These are phyloP conservation scores for Hycleus cichorii DNA, from an alignment of 1,140 invertebrate species.

Conservation along the genomic window DNA sequence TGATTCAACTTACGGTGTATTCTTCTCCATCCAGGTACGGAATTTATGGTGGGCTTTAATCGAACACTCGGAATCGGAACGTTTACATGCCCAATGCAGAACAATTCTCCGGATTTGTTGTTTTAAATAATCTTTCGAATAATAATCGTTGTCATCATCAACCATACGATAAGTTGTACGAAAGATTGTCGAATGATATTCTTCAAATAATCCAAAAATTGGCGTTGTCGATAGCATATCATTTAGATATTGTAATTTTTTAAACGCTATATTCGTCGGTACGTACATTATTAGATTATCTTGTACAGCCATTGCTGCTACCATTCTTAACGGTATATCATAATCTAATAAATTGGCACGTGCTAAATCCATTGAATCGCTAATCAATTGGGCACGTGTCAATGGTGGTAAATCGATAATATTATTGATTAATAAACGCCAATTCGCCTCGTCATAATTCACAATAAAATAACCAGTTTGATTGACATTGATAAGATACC, in stretches of 20 bases:
- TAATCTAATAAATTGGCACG: conserved; percentile 54
- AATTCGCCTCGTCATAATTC: conserved; percentile 65
- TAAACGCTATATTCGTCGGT: conserved; percentile 39
- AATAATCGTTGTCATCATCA: conserved; percentile 20
- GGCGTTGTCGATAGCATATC: conserved; percentile 33
- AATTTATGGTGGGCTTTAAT: conserved; percentile 40
- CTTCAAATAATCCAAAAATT: conserved; percentile 31
- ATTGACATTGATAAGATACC: conserved; percentile 37
- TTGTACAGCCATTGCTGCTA: conserved; percentile 27
- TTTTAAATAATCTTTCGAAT: conserved; percentile 41
- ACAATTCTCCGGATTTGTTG: conserved; percentile 45
- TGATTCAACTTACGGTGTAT: conserved; percentile 23
- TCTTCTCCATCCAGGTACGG: conserved; percentile 42
- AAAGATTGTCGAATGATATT: conserved; percentile 28
- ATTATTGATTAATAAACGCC: conserved; percentile 53
- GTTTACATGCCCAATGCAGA: conserved; percentile 45
- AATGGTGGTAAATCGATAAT: conserved; percentile 47
- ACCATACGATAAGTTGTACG: conserved; percentile 23
- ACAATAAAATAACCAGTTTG: conserved; percentile 57
- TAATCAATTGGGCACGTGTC: conserved; percentile 70
- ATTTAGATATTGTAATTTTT: conserved; percentile 45
- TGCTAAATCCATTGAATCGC: conserved; percentile 74
- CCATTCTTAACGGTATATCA: conserved; percentile 46
- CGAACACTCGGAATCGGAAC: conserved; percentile 43
- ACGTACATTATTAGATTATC: conserved; percentile 34